A percentile compares a stretch with the other conserved stretches of the same genome.
Evolutionary conservation across 1,140 invertebrate genomes (phyloP).

Genomic region (Andrena cerasifolii): DNA sequence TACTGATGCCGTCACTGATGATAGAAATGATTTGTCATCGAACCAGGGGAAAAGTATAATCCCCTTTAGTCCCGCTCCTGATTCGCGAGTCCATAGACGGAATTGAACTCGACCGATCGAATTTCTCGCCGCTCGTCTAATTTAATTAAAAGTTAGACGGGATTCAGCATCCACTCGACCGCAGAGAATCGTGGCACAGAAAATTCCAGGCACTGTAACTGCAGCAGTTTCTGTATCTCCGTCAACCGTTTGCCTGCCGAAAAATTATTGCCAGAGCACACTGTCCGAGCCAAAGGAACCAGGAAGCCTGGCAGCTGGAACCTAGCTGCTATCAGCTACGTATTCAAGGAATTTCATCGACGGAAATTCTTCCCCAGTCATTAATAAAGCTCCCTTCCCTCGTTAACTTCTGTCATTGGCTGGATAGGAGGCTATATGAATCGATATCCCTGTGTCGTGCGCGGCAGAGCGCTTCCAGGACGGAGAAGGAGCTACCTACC

Average conservation of each 20-base stretch:
- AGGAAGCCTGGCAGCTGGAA: neutral
- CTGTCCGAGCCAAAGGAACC: neutral
- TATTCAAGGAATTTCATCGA: conserved; percentile 5
- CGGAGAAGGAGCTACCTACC: no score
- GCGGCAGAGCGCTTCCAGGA: no score
- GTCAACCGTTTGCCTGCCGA: no score
- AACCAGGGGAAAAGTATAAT: neutral
- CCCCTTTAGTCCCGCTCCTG: neutral
- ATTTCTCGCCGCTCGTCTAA: conserved; percentile 5
- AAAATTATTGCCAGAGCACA: neutral
- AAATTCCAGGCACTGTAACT: no score
- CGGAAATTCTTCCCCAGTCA: conserved; percentile 6
- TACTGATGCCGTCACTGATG: no score
- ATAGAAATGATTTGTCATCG: no score
- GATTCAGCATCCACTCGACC: neutral
- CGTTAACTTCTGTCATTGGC: conserved; percentile 28
- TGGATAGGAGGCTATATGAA: conserved; percentile 25
- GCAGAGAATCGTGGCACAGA: no score
- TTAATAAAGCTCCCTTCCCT: conserved; percentile 16
- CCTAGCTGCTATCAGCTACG: neutral
- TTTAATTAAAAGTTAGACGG: conserved; percentile 1
- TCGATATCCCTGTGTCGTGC: conserved; percentile 40
- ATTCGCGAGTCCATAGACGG: neutral
- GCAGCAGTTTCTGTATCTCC: no score
- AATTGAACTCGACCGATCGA: conserved; percentile 3